Evolutionary conservation across 37 sponge, comb jelly and placozoan genomes (phyloP).

Genomic region (Dysidea cf. avara): DNA sequence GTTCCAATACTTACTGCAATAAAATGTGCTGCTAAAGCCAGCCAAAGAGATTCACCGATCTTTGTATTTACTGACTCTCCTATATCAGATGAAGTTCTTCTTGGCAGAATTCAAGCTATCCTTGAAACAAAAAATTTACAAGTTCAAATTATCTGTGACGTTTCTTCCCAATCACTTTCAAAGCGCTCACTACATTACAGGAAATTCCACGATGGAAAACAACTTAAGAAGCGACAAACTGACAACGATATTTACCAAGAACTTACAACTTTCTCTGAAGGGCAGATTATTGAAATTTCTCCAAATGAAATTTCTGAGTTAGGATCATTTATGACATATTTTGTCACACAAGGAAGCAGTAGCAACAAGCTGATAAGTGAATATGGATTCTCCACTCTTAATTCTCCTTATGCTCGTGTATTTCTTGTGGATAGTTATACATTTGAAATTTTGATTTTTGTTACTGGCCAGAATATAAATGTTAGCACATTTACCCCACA

Average conservation of each 20-base stretch:
- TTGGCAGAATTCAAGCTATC: too few relatives aligned
- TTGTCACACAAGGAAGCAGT: neutral
- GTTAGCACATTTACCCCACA: constrained; percentile 1
- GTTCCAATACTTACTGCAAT: too few relatives aligned
- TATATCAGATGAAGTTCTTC: too few relatives aligned
- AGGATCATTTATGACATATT: constrained; percentile 6
- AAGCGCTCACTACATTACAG: too few relatives aligned
- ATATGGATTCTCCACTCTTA: neutral
- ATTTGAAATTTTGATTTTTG: neutral
- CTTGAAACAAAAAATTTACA: too few relatives aligned
- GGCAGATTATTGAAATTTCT: constrained; percentile 7
- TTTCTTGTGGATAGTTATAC: constrained; percentile 15
- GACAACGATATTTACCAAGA: neutral
- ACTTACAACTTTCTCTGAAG: constrained; percentile 26
- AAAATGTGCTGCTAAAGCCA: too few relatives aligned
- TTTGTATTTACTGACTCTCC: too few relatives aligned
- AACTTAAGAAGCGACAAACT: constrained; percentile 1
- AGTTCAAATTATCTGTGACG: too few relatives aligned
- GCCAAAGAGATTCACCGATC: too few relatives aligned
- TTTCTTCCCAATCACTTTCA: too few relatives aligned
- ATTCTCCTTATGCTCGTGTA: neutral
- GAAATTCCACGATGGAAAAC: too few relatives aligned
- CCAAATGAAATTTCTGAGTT: constrained; percentile 12
- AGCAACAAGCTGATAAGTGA: neutral
- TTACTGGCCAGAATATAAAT: constrained; percentile 2